These are phyloP conservation scores for Stegodyphus mimosarum DNA, from an alignment of 1,140 invertebrate species.

Conservation along the genomic window DNA sequence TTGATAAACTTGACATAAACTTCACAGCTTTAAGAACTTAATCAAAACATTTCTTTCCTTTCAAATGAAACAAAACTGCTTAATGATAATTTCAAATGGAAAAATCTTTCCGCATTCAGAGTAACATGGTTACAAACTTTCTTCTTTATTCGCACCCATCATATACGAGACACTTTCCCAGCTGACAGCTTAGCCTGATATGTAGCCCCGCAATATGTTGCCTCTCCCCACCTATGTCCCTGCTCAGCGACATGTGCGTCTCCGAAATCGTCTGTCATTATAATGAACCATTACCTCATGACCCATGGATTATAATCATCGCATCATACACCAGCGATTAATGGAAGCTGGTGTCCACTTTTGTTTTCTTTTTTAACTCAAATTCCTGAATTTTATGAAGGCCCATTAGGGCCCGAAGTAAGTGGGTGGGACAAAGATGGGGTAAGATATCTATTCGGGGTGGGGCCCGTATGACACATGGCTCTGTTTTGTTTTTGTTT, in stretches of 20 bases:
- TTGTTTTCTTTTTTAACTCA: background rate
- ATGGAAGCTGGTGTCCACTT: conserved; percentile 25
- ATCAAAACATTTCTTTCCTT: too few relatives aligned
- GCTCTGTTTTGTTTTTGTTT: background rate
- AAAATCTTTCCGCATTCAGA: too few relatives aligned
- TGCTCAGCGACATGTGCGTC: conserved; percentile 35
- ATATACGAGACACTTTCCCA: too few relatives aligned
- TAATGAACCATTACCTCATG: conserved; percentile 16
- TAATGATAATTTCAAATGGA: too few relatives aligned
- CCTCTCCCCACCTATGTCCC: background rate
- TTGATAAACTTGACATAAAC: too few relatives aligned
- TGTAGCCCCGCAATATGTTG: background rate
- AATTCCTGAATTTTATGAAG: conserved; percentile 24
- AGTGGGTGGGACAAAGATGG: conserved; percentile 6
- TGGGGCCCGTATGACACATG: conserved; percentile 15
- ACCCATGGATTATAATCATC: conserved; percentile 37
- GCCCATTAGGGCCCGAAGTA: conserved; percentile 6
- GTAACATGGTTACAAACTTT: too few relatives aligned
- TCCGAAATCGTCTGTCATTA: conserved; percentile 26
- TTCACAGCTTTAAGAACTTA: too few relatives aligned
- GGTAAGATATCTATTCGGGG: conserved; percentile 5
- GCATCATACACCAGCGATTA: conserved; percentile 35
- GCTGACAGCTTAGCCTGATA: too few relatives aligned
- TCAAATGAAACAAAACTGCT: too few relatives aligned
- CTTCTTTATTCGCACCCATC: too few relatives aligned